A percentile compares a stretch with the other conserved stretches of the same genome.
These are phyloP conservation scores for Cygnus buccinator DNA, from an alignment of 2,113 vertebrate species.

Conservation along the genomic window DNA sequence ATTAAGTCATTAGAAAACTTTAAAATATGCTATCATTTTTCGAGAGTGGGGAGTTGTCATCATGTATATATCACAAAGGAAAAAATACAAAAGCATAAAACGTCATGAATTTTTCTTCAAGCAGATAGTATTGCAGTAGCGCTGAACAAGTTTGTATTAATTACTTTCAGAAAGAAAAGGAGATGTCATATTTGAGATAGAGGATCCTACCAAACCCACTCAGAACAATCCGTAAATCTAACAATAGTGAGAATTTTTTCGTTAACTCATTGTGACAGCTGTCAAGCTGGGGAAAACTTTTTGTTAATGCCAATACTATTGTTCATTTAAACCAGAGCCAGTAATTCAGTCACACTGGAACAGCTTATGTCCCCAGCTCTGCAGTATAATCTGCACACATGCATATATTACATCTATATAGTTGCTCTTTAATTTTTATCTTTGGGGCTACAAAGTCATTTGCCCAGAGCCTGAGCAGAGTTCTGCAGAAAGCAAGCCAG, in stretches of 20 bases:
- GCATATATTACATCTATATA: neutral
- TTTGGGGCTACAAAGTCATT: neutral
- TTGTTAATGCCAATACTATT: conserved; percentile 37
- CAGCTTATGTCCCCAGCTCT: neutral
- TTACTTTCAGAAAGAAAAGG: conserved; percentile 32
- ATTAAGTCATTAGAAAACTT: neutral
- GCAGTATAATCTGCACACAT: neutral
- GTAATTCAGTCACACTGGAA: conserved; percentile 23
- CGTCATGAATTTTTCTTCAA: conserved; percentile 13
- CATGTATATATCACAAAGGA: neutral
- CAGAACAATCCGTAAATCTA: neutral
- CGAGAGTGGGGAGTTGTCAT: neutral
- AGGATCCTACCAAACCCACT: neutral
- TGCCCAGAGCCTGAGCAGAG: neutral
- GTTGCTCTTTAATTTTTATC: neutral
- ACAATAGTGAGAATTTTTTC: conserved; percentile 30
- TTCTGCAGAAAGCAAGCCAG: neutral
- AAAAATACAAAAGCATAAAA: conserved; percentile 36
- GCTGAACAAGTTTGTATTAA: conserved; percentile 32
- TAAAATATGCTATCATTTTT: neutral
- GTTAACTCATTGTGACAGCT: conserved; percentile 40
- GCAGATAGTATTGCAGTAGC: conserved; percentile 12
- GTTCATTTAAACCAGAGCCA: conserved; percentile 49
- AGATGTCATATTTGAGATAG: conserved; percentile 30
- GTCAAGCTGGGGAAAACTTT: conserved; percentile 37